phyloP scores from a whole-genome alignment of 2,888 invertebrate genomes.

The Drosophila fungiperda region DNA sequence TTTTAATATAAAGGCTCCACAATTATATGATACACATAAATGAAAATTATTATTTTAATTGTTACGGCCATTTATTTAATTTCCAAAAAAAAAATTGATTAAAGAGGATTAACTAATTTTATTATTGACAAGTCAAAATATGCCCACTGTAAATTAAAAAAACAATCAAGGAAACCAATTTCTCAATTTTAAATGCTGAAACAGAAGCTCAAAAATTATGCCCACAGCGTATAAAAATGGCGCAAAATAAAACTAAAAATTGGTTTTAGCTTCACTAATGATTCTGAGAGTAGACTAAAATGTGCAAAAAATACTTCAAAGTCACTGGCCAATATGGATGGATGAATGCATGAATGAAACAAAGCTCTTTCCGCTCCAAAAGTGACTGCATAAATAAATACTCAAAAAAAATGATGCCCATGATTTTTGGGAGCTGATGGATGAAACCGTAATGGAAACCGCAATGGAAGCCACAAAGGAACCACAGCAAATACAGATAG shows the following conservation, averaged over 20 bases:
- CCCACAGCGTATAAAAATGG: slow-evolving; percentile 41
- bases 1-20: neutral
- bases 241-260: slow-evolving; percentile 42
- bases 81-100: neutral
- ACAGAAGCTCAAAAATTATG: slow-evolving; percentile 73
- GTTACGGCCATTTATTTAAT: neutral
- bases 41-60: neutral
- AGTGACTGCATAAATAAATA: slow-evolving; percentile 45
- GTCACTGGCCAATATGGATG: slow-evolving; percentile 31
- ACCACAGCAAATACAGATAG: slow-evolving; percentile 36
- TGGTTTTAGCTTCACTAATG: slow-evolving; percentile 57
- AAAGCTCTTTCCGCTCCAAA: neutral
- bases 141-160: slow-evolving; percentile 24
- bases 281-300: slow-evolving; percentile 21
- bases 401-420: slow-evolving; percentile 27
- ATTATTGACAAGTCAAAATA: neutral
- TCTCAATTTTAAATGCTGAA: slow-evolving; percentile 64
- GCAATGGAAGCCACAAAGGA: slow-evolving; percentile 41
- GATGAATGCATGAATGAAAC: slow-evolving; percentile 8
- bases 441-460: slow-evolving; percentile 28
- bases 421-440: slow-evolving; percentile 30
- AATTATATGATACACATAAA: no score
- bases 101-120: neutral
- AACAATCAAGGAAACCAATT: slow-evolving; percentile 70
- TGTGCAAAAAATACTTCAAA: slow-evolving; percentile 25